These are phyloP conservation scores for Glaucopsyche alexis DNA, from an alignment of 2,888 invertebrate species.

Conservation along the genomic window DNA sequence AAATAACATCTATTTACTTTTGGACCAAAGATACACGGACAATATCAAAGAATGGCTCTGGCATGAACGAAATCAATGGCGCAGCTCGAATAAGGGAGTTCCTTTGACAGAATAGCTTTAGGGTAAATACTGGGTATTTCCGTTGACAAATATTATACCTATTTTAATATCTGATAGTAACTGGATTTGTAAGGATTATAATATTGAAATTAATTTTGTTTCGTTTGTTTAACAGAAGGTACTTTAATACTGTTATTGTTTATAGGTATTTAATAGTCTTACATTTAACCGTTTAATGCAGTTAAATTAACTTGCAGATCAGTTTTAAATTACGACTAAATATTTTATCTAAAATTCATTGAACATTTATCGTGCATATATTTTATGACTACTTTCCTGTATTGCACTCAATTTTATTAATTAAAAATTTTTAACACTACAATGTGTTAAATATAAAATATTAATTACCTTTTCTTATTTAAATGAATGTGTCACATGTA, in stretches of 20 bases:
- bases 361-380: too few species aligned
- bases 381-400: too few species aligned
- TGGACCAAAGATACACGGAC: conserved; percentile 50
- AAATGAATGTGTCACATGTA: not conserved
- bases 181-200: not conserved
- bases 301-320: too few species aligned
- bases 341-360: too few species aligned
- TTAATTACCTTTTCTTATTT: not conserved
- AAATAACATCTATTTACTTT: conserved; percentile 59
- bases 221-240: not conserved
- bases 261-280: too few species aligned
- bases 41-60: conserved; percentile 54
- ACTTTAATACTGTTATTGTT: not conserved
- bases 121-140: conserved; percentile 66
- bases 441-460: not conserved
- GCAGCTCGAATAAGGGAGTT: conserved; percentile 54
- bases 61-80: conserved; percentile 37
- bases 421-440: not conserved
- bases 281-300: too few species aligned
- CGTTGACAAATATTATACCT: conserved; percentile 57
- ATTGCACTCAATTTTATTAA: not conserved
- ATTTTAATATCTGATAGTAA: conserved; percentile 30
- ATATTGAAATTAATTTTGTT: conserved; percentile 4
- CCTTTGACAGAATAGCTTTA: conserved; percentile 62
- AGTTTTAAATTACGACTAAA: too few species aligned